These are phyloP conservation scores for Myxocyprinus asiaticus DNA, from an alignment of 2,113 vertebrate species.

Conservation along the genomic window DNA sequence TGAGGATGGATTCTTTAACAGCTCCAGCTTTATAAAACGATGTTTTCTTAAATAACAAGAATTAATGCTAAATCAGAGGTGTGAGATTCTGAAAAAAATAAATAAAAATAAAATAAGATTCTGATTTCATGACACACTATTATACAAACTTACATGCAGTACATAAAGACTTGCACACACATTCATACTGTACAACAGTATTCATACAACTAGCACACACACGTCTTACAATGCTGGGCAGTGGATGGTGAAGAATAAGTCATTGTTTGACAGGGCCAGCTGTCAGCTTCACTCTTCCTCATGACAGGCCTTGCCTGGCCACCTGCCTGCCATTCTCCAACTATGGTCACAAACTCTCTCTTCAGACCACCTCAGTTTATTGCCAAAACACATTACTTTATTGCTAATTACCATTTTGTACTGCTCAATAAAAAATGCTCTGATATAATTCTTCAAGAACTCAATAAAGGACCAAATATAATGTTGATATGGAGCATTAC, in stretches of 20 bases:
- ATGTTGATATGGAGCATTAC: neutral
- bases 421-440: neutral
- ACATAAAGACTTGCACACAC: no score
- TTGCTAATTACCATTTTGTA: constrained; percentile 42
- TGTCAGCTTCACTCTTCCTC: constrained; percentile 54
- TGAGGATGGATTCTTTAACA: no score
- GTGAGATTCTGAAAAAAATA: no score
- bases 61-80: no score
- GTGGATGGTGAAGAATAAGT: constrained; percentile 60
- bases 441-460: neutral
- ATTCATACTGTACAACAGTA: no score
- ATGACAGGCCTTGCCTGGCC: constrained; percentile 54
- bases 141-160: no score
- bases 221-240: constrained; percentile 40
- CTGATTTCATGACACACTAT: no score
- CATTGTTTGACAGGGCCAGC: constrained; percentile 65
- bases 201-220: no score
- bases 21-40: no score
- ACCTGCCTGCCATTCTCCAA: constrained; percentile 60
- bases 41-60: no score
- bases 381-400: constrained; percentile 43
- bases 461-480: neutral
- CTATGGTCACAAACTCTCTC: constrained; percentile 59
- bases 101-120: no score
- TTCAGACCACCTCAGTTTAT: constrained; percentile 49